Conservation (phyloP, 2,113 vertebrate species). For the Ploceus nigricollis region DNA sequence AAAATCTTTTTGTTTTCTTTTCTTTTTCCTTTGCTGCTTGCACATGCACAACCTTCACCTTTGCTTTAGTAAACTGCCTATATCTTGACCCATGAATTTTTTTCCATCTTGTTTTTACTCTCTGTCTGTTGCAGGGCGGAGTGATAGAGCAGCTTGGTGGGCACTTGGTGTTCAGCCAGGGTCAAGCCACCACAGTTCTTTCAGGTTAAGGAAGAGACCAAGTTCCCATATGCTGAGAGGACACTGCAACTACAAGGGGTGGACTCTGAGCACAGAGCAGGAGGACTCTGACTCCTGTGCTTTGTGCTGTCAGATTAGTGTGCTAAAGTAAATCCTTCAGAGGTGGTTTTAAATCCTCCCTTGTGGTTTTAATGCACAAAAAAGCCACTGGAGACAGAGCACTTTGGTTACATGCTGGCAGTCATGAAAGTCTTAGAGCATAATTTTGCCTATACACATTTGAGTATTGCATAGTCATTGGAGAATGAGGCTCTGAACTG, state of each 20-base stretch:
- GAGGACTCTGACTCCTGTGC: not conserved
- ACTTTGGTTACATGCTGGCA: not conserved
- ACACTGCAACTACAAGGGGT: not conserved
- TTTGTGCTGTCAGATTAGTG: not conserved
- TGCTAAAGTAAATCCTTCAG: not conserved
- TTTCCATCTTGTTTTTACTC: not conserved
- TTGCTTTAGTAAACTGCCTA: not conserved
- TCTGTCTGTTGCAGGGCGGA: not conserved
- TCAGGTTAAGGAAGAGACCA: not conserved
- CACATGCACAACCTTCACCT: rapidly evolving
- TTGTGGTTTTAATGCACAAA: not conserved
- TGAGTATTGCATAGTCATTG: not conserved
- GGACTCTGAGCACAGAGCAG: not conserved
- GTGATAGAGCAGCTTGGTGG: not conserved
- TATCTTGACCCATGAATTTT: not conserved
- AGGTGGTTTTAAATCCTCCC: not conserved
- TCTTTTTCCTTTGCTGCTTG: not conserved
- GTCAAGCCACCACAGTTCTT: not conserved
- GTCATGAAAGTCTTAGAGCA: not conserved
- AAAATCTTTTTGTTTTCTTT: not conserved
- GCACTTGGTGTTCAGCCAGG: not conserved
- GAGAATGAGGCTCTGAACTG: not conserved
- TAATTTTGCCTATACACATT: not conserved
- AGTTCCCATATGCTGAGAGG: not conserved
- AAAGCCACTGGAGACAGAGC: not conserved